Evolutionary conservation across 1,140 invertebrate genomes (phyloP), one percentile per base, ranked within the genome.

Genomic region (Araneus ventricosus): DNA sequence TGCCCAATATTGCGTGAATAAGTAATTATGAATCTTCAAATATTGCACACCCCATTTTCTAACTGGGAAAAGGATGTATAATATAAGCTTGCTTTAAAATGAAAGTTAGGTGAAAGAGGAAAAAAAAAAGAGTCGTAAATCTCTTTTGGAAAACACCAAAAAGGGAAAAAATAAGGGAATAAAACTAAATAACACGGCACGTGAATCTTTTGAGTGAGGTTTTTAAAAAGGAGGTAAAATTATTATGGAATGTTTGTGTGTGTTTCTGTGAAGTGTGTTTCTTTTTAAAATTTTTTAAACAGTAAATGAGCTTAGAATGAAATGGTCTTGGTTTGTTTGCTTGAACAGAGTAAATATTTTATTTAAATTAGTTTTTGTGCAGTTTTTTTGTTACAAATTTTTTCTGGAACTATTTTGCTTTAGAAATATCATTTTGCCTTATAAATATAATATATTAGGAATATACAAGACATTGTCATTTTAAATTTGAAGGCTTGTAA

Each of bases 21-120:
- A 80, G 90, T 86, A 84, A 92, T 92, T 86, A 92, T 92, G 82
- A 63, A 92, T 84, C 39, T 52, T 91, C 82, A 92, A 92, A 92
- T 92, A 86, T 92, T 92, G 90, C 90, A n/a, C 34, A 20, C 30
- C 34, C 70, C 14, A 75, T 34, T 75, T 75, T 75, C n/a, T 63
- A 63, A 63, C 22, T n/a, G 17, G 10, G 63, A 67, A 37, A 30
- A 34, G 70, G 70, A 75, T 63, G 30, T 75, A 75, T 37, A 75
- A 5, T 75, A 75, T 75, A 75, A n/a, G 70, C 17, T 52, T 14
- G 10, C 20, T 75, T 75, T 75, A 75, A 75, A 75, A 75, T 75
- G 30, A 75, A 75, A 75, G 70, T 75, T 75, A 75, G n/a, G n/a
- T 37, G 17, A 30, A 37, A 45, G 41, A 45, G 8, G 10, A 14